Conservation (phyloP, 2,888 invertebrate species). For the Ischnura elegans region DNA sequence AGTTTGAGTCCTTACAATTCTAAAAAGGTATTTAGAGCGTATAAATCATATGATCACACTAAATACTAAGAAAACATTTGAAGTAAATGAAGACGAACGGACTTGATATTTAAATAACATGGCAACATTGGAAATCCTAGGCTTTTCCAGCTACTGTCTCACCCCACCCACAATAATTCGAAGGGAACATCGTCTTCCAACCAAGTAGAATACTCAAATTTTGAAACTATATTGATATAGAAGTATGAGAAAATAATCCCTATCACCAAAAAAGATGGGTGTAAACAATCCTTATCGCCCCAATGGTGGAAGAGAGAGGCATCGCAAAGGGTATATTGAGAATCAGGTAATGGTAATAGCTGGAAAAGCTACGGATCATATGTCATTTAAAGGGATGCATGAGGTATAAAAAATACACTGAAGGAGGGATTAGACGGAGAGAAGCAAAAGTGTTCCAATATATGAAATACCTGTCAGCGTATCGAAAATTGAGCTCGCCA, state of each 20-base stretch:
- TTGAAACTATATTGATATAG: no score
- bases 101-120: slow-evolving; percentile 24
- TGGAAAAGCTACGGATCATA: not conserved
- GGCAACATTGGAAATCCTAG: slow-evolving; percentile 51
- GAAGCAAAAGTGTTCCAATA: not conserved
- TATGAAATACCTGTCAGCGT: slow-evolving; percentile 40
- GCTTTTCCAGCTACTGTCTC: slow-evolving; percentile 64
- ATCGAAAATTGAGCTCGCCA: slow-evolving; percentile 65
- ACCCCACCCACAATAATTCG: slow-evolving; percentile 46
- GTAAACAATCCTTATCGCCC: not conserved
- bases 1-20: no score
- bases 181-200: not conserved
- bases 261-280: not conserved
- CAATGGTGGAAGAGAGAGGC: not conserved
- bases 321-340: not conserved
- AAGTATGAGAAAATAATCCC: no score
- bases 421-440: not conserved
- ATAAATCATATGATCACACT: not conserved
- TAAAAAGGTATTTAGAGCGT: no score
- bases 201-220: not conserved
- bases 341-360: not conserved
- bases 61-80: not conserved
- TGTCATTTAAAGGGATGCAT: not conserved
- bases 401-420: not conserved
- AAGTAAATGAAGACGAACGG: not conserved